phyloP scores from a whole-genome alignment of 2,113 vertebrate genomes.

The Symphodus melops region DNA sequence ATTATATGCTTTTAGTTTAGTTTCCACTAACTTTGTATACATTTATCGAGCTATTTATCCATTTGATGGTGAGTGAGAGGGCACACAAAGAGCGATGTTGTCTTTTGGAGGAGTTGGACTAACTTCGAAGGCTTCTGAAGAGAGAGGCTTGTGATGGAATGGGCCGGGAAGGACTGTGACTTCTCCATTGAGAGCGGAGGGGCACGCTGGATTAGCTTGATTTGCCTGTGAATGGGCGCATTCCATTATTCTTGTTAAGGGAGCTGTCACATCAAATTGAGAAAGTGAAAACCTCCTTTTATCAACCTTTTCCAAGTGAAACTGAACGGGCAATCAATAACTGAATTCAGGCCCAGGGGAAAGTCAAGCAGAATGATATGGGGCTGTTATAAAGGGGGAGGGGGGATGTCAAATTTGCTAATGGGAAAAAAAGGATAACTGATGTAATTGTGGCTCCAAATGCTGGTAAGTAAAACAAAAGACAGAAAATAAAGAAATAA shows the following conservation, averaged over 20 bases:
- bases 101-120: constrained; percentile 84
- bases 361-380: constrained; percentile 97
- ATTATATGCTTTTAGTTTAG: constrained; percentile 72
- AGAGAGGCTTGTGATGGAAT: constrained; percentile 95
- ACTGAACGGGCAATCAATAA: constrained; percentile 93
- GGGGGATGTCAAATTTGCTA: constrained; percentile 89
- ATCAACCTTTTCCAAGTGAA: constrained; percentile 97
- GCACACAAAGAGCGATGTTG: constrained; percentile 82
- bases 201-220: constrained; percentile 99
- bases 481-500: constrained; percentile 51
- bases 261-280: constrained; percentile 99
- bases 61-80: constrained; percentile 69
- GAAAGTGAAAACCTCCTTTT: constrained; percentile 97
- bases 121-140: constrained; percentile 93
- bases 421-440: constrained; percentile 86
- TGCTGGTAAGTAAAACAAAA: constrained; percentile 77
- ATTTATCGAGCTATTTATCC: constrained; percentile 80
- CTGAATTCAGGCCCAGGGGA: constrained; percentile 93
- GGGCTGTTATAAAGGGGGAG: constrained; percentile 80
- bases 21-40: constrained; percentile 76
- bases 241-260: constrained; percentile 99
- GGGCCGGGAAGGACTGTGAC: constrained; percentile 93
- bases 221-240: constrained; percentile 99
- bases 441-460: constrained; percentile 87
- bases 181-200: constrained; percentile 93